These are phyloP conservation scores for Conus ventricosus DNA, from an alignment of 1,140 invertebrate genomes.

Conservation along the genomic window DNA sequence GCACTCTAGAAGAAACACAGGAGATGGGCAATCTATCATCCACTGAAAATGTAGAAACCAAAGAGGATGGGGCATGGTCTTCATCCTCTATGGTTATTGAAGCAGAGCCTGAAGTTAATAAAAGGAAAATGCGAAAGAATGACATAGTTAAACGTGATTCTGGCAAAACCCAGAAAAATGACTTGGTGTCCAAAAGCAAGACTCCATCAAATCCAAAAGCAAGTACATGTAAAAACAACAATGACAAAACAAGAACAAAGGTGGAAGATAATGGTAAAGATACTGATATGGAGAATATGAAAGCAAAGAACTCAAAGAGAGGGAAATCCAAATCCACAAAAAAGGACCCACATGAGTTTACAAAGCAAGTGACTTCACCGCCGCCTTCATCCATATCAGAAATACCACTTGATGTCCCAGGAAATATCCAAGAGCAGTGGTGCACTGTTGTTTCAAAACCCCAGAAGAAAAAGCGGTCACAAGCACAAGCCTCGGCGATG, in stretches of 20 bases:
- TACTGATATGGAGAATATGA: constrained; percentile 43
- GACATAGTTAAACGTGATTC: background rate
- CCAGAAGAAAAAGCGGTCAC: background rate
- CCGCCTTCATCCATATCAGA: background rate
- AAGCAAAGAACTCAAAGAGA: constrained; percentile 21
- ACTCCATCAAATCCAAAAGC: background rate
- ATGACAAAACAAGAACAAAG: constrained; percentile 27
- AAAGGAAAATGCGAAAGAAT: background rate
- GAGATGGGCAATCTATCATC: constrained; percentile 59
- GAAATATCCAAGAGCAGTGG: background rate
- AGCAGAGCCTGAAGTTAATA: background rate
- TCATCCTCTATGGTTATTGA: background rate
- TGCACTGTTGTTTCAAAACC: background rate
- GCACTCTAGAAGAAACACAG: background rate
- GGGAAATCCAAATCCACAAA: background rate
- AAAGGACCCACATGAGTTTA: background rate
- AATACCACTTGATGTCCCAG: background rate
- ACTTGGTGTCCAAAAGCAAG: background rate
- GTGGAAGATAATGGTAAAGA: background rate
- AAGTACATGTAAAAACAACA: constrained; percentile 7
- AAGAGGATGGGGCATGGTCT: background rate
- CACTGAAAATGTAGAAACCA: background rate
- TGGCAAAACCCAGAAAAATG: background rate
- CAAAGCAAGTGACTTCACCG: background rate
- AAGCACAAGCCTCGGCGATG: background rate